These are phyloP conservation scores for Meriones psammophilus DNA, from an alignment of 2,797 vertebrate species.

Conservation along the genomic window DNA sequence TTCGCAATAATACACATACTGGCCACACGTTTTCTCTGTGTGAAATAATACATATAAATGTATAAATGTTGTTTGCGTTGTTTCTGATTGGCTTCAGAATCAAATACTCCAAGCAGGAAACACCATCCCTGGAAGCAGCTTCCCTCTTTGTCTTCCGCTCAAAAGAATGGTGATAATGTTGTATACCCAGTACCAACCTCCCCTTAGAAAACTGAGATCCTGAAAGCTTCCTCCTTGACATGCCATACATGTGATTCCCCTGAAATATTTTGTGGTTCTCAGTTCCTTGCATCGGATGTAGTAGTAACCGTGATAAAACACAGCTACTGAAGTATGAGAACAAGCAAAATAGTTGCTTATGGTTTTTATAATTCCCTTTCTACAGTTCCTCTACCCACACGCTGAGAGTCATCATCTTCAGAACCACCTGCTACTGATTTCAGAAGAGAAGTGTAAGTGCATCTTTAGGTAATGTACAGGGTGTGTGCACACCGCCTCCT, in stretches of 20 bases:
- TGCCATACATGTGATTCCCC: neutral
- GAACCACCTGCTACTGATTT: conserved; percentile 94
- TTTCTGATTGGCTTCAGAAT: conserved; percentile 11
- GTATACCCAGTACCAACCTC: neutral
- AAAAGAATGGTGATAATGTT: neutral
- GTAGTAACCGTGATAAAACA: neutral
- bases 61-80: neutral
- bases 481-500: neutral
- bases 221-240: neutral
- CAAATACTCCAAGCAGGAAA: neutral
- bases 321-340: conserved; percentile 20
- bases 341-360: conserved; percentile 33
- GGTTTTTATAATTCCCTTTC: conserved; percentile 77
- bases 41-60: neutral
- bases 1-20: neutral
- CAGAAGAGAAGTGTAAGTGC: conserved; percentile 97
- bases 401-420: conserved; percentile 87
- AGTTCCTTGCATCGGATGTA: neutral
- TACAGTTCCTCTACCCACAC: conserved; percentile 94
- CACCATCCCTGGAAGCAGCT: neutral
- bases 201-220: conserved; percentile 15
- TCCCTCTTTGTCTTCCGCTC: neutral
- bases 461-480: neutral
- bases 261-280: neutral
- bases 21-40: neutral